Conservation (phyloP, 2,888 invertebrate genomes). For the Aleiodes leptofemur region DNA sequence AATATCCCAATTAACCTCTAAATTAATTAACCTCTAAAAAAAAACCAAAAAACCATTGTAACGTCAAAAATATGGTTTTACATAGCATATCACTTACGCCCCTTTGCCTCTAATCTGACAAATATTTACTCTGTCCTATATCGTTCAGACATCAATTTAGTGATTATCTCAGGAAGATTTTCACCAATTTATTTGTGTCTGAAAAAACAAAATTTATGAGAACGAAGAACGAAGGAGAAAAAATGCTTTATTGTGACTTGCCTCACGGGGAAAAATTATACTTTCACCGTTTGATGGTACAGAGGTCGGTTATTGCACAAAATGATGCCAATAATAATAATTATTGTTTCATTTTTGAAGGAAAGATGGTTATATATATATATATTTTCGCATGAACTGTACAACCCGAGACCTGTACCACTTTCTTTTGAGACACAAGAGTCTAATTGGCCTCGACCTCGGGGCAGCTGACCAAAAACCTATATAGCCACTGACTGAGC, state of each 20-base stretch:
- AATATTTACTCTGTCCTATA: background rate
- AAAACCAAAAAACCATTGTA: too few species aligned
- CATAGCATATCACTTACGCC: too few species aligned
- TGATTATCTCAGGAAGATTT: too few species aligned
- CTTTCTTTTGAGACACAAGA: slow-evolving; percentile 59
- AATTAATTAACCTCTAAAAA: too few species aligned
- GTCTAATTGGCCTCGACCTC: slow-evolving; percentile 61
- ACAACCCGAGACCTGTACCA: slow-evolving; percentile 49
- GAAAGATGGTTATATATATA: slow-evolving; percentile 27
- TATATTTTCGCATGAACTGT: slow-evolving; percentile 42
- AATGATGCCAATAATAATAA: slow-evolving; percentile 53
- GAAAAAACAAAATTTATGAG: slow-evolving; percentile 6
- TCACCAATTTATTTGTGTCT: too few species aligned
- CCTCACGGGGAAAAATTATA: background rate
- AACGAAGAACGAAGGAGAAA: background rate
- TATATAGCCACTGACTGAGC: slow-evolving; percentile 57
- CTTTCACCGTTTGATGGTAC: slow-evolving; percentile 34
- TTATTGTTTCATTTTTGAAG: slow-evolving; percentile 48
- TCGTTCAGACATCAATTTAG: background rate
- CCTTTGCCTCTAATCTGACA: too few species aligned
- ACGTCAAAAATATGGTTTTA: too few species aligned
- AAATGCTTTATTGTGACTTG: slow-evolving; percentile 20
- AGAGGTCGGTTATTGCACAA: slow-evolving; percentile 38
- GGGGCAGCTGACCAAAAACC: slow-evolving; percentile 61
- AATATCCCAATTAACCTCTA: too few species aligned